Evolutionary conservation across 2,888 invertebrate genomes (phyloP), one percentile per base, ranked within the genome.

Genomic region (Trimorus sp.): DNA sequence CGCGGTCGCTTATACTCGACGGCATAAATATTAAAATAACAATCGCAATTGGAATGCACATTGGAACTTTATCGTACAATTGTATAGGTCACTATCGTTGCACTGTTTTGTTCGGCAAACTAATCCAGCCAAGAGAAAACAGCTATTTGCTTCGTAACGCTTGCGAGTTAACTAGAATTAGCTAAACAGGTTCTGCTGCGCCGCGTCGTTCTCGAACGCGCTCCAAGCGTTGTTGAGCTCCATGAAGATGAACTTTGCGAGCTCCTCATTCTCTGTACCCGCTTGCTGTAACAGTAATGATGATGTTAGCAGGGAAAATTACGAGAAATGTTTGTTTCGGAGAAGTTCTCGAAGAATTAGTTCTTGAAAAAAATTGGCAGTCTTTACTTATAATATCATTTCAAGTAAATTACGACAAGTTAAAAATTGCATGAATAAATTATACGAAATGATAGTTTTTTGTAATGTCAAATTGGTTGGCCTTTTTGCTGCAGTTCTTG

Each of bases 211-310:
- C 91, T 98, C 98, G 92, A 99, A 99, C 90, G 98, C 98, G 87
- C 96, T 96, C 98, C 99, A 99, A 16, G 99, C 99, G 91, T 99
- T 99, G 92, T 99, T 99, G 85, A 99, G 93, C 93, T 99, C 99
- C 95, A 99, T 98, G 92, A 99, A 99, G 89, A 99, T 97, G 91
- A 98, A 93, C 93, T 97, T 98, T 8, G 99, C 99, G 87, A 99
- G 93, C 86, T 96, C 95, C 92, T 99, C 98, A 91, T 99, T 96
- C 37, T 96, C 95, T 4, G 97, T 97, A 42, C 98, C 98, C 89
- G 96, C 95, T 95, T 98, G 97, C 98, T 99, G 93, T 3, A 93
- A 94, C 26, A 26, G 26, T 26, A 26, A 26, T 26, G 26, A 26
- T 26, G 26, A 26, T 26, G 26, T 26, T 26, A 26, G 26, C 4